A percentile compares a stretch with the other conserved stretches of the same genome.
phyloP scores from a whole-genome alignment of 2,113 vertebrate genomes.

The Sinocyclocheilus anophthalmus region DNA sequence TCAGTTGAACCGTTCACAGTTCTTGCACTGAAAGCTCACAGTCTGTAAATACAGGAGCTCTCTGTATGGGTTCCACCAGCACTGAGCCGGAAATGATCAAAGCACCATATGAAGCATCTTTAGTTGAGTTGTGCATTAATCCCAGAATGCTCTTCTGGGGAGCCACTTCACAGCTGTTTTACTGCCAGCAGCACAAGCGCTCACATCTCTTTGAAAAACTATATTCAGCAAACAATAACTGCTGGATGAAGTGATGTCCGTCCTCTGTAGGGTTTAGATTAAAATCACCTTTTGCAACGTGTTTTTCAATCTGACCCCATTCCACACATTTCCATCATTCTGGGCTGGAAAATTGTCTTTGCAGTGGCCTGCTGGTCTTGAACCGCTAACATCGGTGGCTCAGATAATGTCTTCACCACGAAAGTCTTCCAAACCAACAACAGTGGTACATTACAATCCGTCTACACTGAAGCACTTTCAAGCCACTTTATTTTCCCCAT shows the following conservation, averaged over 20 bases:
- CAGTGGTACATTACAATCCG: background rate
- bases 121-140: slow-evolving; percentile 35
- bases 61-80: slow-evolving; percentile 7
- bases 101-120: slow-evolving; percentile 38
- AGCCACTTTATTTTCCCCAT: background rate
- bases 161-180: slow-evolving; percentile 18
- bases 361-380: background rate
- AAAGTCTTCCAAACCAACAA: background rate
- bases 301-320: background rate
- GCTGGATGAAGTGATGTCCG: background rate
- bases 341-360: background rate
- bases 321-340: slow-evolving; percentile 1
- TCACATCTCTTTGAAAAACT: slow-evolving; percentile 40
- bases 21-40: background rate
- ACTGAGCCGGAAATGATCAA: slow-evolving; percentile 38
- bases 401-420: background rate
- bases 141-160: slow-evolving; percentile 37
- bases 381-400: background rate
- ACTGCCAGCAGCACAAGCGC: slow-evolving; percentile 2
- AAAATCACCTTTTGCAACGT: background rate
- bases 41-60: background rate
- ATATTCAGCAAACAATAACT: slow-evolving; percentile 5
- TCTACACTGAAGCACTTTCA: background rate
- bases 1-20: background rate
- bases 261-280: background rate